A percentile compares a stretch with the other conserved stretches of the same genome.
phyloP scores from a whole-genome alignment of 2,888 invertebrate genomes.

The Bugulina stolonifera region DNA sequence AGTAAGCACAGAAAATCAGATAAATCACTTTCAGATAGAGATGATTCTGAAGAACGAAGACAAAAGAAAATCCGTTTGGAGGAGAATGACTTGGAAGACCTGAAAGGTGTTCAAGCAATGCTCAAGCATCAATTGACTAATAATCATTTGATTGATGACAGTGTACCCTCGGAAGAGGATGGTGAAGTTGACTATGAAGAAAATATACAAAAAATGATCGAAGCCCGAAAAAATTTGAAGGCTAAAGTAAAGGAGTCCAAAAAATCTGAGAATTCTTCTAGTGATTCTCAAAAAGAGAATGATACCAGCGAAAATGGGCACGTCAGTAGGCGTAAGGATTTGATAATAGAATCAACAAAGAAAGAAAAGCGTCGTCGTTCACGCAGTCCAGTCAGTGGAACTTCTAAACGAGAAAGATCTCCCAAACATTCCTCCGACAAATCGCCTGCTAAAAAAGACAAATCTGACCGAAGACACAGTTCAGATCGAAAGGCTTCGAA shows the following conservation, averaged over 20 bases:
- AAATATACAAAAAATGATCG: conserved; percentile 29
- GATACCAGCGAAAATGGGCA: not conserved
- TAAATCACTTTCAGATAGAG: not conserved
- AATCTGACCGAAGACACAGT: not conserved
- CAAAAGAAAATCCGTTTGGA: conserved; percentile 32
- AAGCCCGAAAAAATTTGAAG: conserved; percentile 29
- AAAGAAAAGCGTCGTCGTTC: not conserved
- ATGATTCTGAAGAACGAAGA: not conserved
- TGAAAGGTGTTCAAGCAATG: conserved; percentile 50
- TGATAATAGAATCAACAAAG: not conserved
- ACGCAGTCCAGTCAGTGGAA: not conserved
- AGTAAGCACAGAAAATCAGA: not conserved
- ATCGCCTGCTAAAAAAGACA: not conserved
- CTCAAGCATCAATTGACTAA: conserved; percentile 47
- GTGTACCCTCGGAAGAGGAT: conserved; percentile 45
- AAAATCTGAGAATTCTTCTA: not conserved
- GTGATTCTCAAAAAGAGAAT: conserved; percentile 5
- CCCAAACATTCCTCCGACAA: not conserved
- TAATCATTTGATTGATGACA: conserved; percentile 42
- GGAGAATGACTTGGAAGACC: conserved; percentile 43
- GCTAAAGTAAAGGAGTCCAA: conserved; percentile 11
- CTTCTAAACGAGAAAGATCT: not conserved
- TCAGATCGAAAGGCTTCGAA: not conserved
- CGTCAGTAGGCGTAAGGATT: not conserved
- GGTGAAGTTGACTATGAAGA: conserved; percentile 45